Evolutionary conservation across 2,888 invertebrate species (phyloP).

Genomic region (Acanthococcus lagerstroemiae): DNA sequence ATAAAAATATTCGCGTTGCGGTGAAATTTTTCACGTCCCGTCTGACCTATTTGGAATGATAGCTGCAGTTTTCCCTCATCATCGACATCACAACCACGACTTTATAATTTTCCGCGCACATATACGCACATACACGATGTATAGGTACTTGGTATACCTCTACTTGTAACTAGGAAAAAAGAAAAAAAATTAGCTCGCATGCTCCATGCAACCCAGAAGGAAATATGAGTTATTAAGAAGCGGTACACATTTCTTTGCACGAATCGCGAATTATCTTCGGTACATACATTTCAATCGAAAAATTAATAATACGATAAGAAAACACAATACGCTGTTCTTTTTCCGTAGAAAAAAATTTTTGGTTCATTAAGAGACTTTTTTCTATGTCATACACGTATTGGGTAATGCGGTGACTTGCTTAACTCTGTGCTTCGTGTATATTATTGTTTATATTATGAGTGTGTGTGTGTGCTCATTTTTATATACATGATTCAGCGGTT

Average conservation of each 20-base stretch:
- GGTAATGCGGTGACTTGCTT: conserved; percentile 29
- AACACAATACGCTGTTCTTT: conserved; percentile 24
- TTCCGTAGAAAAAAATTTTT: conserved; percentile 22
- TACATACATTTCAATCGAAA: conserved; percentile 24
- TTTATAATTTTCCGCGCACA: no score
- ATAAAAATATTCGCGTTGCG: no score
- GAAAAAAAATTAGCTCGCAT: background rate
- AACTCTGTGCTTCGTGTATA: conserved; percentile 11
- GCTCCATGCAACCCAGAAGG: background rate
- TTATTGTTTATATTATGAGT: conserved; percentile 2
- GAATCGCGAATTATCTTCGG: conserved; percentile 29
- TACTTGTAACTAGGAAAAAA: no score
- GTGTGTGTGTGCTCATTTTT: conserved; percentile 28
- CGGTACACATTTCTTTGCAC: conserved; percentile 24
- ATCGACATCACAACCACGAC: no score
- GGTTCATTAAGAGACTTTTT: conserved; percentile 4
- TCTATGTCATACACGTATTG: conserved; percentile 28
- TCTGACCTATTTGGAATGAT: no score
- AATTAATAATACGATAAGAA: conserved; percentile 22
- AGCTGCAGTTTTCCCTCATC: no score
- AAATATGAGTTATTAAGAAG: conserved; percentile 6
- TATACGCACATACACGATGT: no score
- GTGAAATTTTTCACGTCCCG: no score
- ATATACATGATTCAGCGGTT: conserved; percentile 28
- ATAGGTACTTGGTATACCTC: no score